Percentiles rank a stretch among this genome's conserved stretches.
Evolutionary conservation across 2,113 vertebrate species (phyloP).

Genomic region (Polypterus bichir): DNA sequence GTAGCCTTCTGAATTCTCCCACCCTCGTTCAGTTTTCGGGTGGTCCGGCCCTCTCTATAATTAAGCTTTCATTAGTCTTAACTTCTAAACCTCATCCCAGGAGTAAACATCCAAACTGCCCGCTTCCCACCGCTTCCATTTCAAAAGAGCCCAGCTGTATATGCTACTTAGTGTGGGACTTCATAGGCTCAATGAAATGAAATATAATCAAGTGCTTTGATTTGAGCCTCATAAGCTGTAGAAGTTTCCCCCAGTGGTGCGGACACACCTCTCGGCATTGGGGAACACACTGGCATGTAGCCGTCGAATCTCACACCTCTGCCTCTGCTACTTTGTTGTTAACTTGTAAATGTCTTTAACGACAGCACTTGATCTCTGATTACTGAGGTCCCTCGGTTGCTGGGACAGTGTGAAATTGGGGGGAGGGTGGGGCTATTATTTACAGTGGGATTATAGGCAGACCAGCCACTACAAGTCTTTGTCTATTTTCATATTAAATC

Average conservation of each 20-base stretch:
- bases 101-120: background rate
- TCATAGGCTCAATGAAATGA: background rate
- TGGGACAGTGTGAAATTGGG: background rate
- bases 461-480: no score
- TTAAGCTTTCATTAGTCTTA: constrained; percentile 3
- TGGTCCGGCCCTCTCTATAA: background rate
- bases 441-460: no score
- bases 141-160: constrained; percentile 1
- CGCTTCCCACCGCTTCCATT: constrained; percentile 4
- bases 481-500: no score
- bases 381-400: background rate
- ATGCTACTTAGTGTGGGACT: background rate
- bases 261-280: background rate
- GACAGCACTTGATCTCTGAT: background rate
- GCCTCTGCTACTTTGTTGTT: constrained; percentile 1
- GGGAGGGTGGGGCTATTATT: no score
- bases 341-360: constrained; percentile 4
- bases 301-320: constrained; percentile 1
- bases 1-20: constrained; percentile 1
- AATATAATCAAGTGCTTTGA: constrained; percentile 2
- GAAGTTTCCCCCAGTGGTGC: background rate
- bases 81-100: constrained; percentile 1
- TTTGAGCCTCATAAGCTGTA: background rate
- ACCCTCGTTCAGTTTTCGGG: background rate
- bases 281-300: background rate